These are phyloP conservation scores for Dorcus parallelipipedus DNA, from an alignment of 2,888 invertebrate genomes.

Conservation along the genomic window DNA sequence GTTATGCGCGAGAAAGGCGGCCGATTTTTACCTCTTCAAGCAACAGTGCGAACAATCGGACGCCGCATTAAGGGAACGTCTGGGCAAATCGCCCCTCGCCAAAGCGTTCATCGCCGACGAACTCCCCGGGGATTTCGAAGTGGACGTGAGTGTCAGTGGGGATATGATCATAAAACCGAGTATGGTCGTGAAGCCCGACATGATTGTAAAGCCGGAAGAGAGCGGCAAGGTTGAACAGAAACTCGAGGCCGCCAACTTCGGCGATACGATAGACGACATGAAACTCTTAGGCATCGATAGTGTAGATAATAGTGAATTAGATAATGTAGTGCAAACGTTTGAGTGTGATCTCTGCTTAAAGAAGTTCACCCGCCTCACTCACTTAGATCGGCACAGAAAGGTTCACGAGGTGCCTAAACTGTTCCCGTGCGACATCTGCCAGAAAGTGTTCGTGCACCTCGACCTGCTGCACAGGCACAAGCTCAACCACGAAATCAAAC, in stretches of 20 bases:
- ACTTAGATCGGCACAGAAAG: conserved; percentile 28
- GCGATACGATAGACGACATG: conserved; percentile 9
- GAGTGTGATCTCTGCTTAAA: conserved; percentile 52
- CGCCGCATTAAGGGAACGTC: conserved; percentile 38
- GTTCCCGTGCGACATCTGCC: conserved; percentile 40
- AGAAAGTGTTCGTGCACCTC: conserved; percentile 37
- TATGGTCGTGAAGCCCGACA: conserved; percentile 16
- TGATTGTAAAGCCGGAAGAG: conserved; percentile 31
- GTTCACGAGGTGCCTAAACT: conserved; percentile 23
- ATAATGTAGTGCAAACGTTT: background rate
- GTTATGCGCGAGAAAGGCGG: conserved; percentile 53
- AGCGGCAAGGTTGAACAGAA: conserved; percentile 7
- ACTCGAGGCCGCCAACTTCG: conserved; percentile 18
- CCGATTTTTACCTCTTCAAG: conserved; percentile 53
- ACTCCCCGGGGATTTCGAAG: conserved; percentile 7
- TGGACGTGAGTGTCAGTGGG: conserved; percentile 10
- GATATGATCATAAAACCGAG: conserved; percentile 30
- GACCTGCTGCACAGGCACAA: conserved; percentile 42
- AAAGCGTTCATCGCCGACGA: conserved; percentile 20
- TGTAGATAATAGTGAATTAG: background rate
- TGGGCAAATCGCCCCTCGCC: conserved; percentile 29
- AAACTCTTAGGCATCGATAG: background rate
- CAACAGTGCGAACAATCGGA: conserved; percentile 51
- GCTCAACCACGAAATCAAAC: conserved; percentile 40
- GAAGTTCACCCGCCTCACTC: conserved; percentile 44